Conservation (phyloP, 1,140 invertebrate species). For the Meloidogyne chitwoodi region DNA sequence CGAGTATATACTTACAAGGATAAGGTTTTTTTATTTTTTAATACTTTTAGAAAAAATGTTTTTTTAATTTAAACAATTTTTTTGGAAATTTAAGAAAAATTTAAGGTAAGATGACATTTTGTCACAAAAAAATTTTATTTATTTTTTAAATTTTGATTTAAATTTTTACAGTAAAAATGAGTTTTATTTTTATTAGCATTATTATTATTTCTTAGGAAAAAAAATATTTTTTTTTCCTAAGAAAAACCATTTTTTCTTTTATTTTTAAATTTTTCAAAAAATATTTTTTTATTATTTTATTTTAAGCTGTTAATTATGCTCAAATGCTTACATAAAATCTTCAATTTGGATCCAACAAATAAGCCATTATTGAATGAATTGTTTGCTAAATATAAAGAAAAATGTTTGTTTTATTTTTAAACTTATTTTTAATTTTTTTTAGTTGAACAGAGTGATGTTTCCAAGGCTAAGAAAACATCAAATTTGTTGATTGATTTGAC, state of each 20-base stretch:
- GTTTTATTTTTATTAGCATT: too few relatives aligned
- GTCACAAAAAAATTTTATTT: too few relatives aligned
- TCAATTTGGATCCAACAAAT: constrained; percentile 37
- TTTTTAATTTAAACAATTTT: too few relatives aligned
- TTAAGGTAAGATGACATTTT: too few relatives aligned
- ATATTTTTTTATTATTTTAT: neutral
- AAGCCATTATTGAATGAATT: constrained; percentile 16
- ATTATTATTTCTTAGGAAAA: too few relatives aligned
- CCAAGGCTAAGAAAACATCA: neutral
- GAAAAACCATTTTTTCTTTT: too few relatives aligned
- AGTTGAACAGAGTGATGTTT: neutral
- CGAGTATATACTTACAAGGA: constrained; percentile 51
- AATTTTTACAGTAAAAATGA: too few relatives aligned
- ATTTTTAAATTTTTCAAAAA: neutral
- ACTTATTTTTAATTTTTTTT: neutral
- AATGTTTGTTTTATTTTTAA: constrained; percentile 8
- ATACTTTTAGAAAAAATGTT: too few relatives aligned
- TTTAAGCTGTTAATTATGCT: constrained; percentile 49
- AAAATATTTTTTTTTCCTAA: too few relatives aligned
- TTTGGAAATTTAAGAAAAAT: too few relatives aligned
- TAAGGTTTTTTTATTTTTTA: constrained; percentile 34
- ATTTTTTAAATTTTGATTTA: too few relatives aligned
- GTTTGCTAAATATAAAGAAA: constrained; percentile 13
- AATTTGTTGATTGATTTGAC: neutral
- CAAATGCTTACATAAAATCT: constrained; percentile 44